phyloP scores from a whole-genome alignment of 2,113 vertebrate genomes.

The Hepsetus odoe region DNA sequence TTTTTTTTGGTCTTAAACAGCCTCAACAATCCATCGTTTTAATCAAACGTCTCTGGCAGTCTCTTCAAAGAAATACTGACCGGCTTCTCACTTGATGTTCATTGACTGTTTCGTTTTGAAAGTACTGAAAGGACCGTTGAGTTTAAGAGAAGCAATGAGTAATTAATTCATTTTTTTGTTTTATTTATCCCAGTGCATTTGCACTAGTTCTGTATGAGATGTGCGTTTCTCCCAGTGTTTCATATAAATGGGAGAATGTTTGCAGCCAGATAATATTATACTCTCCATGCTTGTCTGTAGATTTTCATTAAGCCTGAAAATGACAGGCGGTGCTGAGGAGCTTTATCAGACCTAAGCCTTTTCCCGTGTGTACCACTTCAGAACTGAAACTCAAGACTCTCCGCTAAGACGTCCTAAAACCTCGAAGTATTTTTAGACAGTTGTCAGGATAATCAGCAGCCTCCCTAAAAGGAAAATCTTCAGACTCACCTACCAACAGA shows the following conservation, averaged over 20 bases:
- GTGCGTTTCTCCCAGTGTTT: too few species aligned
- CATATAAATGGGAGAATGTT: neutral
- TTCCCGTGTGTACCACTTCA: neutral
- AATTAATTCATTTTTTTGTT: too few species aligned
- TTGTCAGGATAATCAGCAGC: neutral
- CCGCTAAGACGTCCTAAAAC: neutral
- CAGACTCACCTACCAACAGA: neutral
- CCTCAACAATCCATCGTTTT: too few species aligned
- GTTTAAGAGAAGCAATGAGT: too few species aligned
- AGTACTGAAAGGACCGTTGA: too few species aligned
- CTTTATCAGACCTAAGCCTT: neutral
- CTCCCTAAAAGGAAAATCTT: conserved; percentile 7
- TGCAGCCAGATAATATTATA: neutral
- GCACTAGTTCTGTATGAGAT: too few species aligned
- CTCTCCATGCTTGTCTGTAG: neutral
- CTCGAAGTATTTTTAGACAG: conserved; percentile 30
- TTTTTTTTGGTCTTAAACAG: too few species aligned
- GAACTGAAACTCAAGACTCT: neutral
- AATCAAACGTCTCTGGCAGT: too few species aligned
- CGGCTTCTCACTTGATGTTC: too few species aligned
- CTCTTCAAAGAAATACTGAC: too few species aligned
- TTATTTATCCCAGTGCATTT: too few species aligned
- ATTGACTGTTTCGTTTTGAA: too few species aligned
- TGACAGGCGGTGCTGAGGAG: neutral
- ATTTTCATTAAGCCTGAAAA: neutral